Base-by-base conservation (phyloP, 2,888 invertebrate species). In the Deroplatys truncata region DNA sequence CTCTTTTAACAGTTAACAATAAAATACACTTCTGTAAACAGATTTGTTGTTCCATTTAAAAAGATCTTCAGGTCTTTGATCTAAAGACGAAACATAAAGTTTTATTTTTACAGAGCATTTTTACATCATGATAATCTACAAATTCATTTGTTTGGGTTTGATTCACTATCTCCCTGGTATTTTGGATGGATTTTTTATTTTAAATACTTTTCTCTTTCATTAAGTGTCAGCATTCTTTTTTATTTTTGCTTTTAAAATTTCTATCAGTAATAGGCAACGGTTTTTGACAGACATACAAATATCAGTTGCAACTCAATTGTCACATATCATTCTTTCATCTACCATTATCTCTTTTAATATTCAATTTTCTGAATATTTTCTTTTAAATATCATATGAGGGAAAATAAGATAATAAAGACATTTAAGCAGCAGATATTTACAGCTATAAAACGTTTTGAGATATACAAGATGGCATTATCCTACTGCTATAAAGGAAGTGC, bases 371-470 rank as follows among this genome's bases (percentile, higher is more conserved):
- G 82, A 86, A 86, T 86, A 88, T 90, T 72, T 43, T 43, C 43
- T 43, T 90, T 87, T 87, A 90, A 88, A 86, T 90, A 86, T 86
- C 84, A 86, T 90, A 84, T 86, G 43, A 90, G 88, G 88, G 88
- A 88, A 89, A 88, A 88, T 84, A 88, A 72, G 56, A 90, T 90
- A 85, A 89, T 89, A 86, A 86, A 84, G 90, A 90, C 88, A 88
- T 82, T 90, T 28, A 90, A 90, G 90, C 88, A 88, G 90, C 84
- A 90, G 72, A 89, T 88, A 90, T 90, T 85, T 90, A 90, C 90
- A 90, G 90, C 90, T 86, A 86, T 87, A 88, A 89, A 89, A 89
- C 31, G 84, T 89, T 86, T 49, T 84, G 89, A 89, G 84, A 87
- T 85, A 87, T 89, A 89, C 87, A 89, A 87, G 89, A 87, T 87